Evolutionary conservation across 2,888 invertebrate species (phyloP), one percentile per base, ranked within the genome.

Genomic region (Ligdia adustata): DNA sequence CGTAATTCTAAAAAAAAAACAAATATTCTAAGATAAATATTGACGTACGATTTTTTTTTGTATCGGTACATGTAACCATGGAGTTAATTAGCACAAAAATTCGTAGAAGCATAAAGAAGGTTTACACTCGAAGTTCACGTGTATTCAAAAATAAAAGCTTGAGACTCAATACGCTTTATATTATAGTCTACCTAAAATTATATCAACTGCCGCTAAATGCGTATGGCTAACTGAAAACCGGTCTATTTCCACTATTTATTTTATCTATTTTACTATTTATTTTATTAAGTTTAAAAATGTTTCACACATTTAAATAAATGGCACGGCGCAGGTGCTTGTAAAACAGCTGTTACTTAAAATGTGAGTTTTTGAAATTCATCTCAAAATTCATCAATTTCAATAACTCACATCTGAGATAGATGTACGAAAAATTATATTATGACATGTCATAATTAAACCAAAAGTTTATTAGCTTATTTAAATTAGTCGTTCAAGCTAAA

Each of bases 181-280:
- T 49, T 43, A 42, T 84, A 71, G 64, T 70, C 88, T 89, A 89
- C 77, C 80, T 85, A 86, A 82, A 79, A 78, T n/a, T 82, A 77
- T 77, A 78, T 61, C 69, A 72, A 75, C 84, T 86, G 88, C 82
- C 67, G 73, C 84, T 88, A 88, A 77, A 75, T 82, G 85, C 80
- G 68, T 87, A 88, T 87, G 85, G 76, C 89, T 87, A 89, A 89
- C 74, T 66, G 72, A 89, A 86, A 89, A 82, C 89, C 86, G 86
- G 89, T 78, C 81, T 89, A 88, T 88, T 85, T 84, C 66, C 61
- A 64, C 87, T 88, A 88, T 79, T 75, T 75, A 75, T 53, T 29
- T 81, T 65, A 79, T 71, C 85, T 87, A 88, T 86, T 82, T 84
- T 77, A 83, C 86, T 88, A 88, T 85, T 80, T 70, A 69, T 71